phyloP scores from a whole-genome alignment of 2,113 vertebrate species.

The Eonycteris spelaea region DNA sequence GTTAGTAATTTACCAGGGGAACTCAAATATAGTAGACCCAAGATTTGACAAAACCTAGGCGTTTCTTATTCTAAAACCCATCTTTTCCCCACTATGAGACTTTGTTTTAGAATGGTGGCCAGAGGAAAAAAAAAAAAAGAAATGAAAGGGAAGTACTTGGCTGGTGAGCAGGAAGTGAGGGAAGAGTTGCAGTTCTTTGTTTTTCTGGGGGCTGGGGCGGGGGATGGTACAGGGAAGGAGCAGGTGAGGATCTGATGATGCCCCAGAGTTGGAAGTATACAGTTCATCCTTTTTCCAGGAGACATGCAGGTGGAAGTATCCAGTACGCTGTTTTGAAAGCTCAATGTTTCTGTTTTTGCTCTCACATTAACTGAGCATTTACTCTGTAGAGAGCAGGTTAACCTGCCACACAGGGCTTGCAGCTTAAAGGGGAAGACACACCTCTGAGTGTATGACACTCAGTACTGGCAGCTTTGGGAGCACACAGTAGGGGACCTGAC shows the following conservation, averaged over 20 bases:
- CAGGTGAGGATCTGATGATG: neutral
- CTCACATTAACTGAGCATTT: neutral
- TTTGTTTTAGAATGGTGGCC: neutral
- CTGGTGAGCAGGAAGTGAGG: neutral
- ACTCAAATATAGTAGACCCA: neutral
- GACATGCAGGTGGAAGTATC: neutral
- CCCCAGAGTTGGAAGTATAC: neutral
- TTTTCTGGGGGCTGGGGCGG: neutral
- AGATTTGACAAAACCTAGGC: neutral
- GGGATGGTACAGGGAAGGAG: too few species aligned
- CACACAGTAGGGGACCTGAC: neutral
- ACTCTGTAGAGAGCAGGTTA: too few species aligned
- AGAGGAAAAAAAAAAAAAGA: neutral
- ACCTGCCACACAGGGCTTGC: neutral
- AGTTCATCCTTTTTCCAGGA: neutral
- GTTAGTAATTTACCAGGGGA: neutral
- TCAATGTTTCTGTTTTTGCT: neutral
- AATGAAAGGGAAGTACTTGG: neutral
- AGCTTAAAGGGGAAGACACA: neutral
- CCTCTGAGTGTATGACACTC: neutral
- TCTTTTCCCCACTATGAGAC: neutral
- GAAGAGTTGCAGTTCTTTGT: neutral
- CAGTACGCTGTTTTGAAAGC: neutral
- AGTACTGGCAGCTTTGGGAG: neutral
- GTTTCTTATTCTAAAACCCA: conserved; percentile 20